Base-by-base conservation (phyloP, 1,140 invertebrate genomes). In the Leptestheria dahalacensis region DNA sequence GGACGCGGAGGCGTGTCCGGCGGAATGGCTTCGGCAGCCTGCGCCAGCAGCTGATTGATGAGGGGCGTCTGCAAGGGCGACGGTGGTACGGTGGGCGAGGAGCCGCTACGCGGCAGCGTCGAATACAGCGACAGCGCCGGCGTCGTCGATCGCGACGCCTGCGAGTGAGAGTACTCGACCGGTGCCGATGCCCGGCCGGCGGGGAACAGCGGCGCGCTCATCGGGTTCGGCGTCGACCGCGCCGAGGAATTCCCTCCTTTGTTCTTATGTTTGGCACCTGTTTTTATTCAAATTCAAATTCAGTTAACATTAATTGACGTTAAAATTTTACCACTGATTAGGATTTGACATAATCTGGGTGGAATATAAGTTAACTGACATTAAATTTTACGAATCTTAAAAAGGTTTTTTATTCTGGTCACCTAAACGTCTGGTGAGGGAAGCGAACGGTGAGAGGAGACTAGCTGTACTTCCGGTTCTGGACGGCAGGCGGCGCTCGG, bases 41-140 rank as follows among this genome's bases (percentile, higher is more conserved):
- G 24, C 52, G 29, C 51, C n/a, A 60, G 51, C 50, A 60, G 33
- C 29, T 60, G 58, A 52, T 49, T 50, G 28, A 60, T 60, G 1
- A 60, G 33, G 10, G 58, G 58, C 24, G 58, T 50, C 28, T 49
- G 58, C n/a, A 23, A 25, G 11, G 53, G 33, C 10, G 58, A 21
- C 1, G 58, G 23, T n/a, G 58, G 58, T 28, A 49, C 18, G 9
- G 25, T 50, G 48, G 58, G 48, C 33, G 58, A 52, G 0, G 53
- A 55, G 24, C 33, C 26, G 53, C 26, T 55, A 3, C 58, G 48
- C 29, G 58, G 58, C 25, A 60, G 51, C 10, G 58, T 60, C n/a
- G 58, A 60, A 28, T 60, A 60, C 18, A 60, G 29, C 6, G 58
- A 60, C 26, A 33, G 41, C 9, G 58, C 58, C 18, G 58, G 58